Base-by-base conservation (phyloP, 2,888 invertebrate genomes). In the Cantharis lateralis region DNA sequence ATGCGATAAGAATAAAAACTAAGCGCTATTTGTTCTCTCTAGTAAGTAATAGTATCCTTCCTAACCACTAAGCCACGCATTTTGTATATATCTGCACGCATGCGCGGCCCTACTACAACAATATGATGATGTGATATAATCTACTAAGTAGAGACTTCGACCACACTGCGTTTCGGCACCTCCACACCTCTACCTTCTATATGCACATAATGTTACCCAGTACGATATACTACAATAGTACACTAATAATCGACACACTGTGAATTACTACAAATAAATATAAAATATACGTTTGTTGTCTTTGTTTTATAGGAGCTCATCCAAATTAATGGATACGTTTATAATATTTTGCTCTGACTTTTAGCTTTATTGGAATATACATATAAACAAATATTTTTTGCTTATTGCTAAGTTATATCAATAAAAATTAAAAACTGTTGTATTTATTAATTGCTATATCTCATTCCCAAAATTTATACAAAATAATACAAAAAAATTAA, bases 221-320 rank as follows among this genome's bases (percentile, higher is more conserved):
- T 82, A 84, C 80, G 84, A 86, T 82, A 82, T 48, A 48, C 48
- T 48, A 48, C 48, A 48, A 48, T 87, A 86, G 85, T 85, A 86
- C 87, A 87, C 87, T 86, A 87, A 85, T 87, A 87, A 87, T 88
- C 87, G 87, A 87, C 85, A 87, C 87, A 87, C 87, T 86, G 86
- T 86, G 85, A 86, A 85, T 85, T 86, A 85, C 85, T 87, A 86
- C 86, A 86, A 87, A 86, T 87, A 87, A 87, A 87, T 86, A 87
- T 87, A 79, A 82, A 84, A 80, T 82, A 80, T 80, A 81, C 72
- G 76, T 81, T 79, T 73, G 79, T 80, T 78, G 79, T 80, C 77
- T 66, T 66, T 66, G 24, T 77, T 79, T 66, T 66, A 20, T 66
- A 66, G 64, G 64, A 66, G 24, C 24, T 66, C 20, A n/a, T 66